Percentiles rank a stretch among this genome's conserved stretches.
These are phyloP conservation scores for Acanthornis magna DNA, from an alignment of 2,797 vertebrate species.

Conservation along the genomic window DNA sequence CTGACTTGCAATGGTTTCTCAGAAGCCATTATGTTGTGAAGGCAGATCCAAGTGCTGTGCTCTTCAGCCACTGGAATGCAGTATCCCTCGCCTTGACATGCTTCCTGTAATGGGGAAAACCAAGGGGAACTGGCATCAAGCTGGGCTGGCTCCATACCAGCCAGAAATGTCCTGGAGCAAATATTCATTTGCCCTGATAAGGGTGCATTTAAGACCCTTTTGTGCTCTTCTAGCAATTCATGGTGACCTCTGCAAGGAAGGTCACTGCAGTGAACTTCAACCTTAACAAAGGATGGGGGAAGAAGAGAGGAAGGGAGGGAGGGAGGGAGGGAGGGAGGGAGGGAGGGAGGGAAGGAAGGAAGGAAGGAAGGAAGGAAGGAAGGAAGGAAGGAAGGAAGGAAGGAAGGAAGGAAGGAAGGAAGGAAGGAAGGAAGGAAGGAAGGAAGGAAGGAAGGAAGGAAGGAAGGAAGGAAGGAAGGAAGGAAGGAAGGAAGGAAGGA, in stretches of 20 bases:
- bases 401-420: too few relatives aligned
- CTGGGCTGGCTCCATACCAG: neutral
- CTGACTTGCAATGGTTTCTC: neutral
- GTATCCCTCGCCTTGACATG: neutral
- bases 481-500: too few relatives aligned
- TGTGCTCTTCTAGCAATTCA: neutral
- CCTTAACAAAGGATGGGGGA: neutral
- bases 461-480: too few relatives aligned
- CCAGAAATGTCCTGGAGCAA: neutral
- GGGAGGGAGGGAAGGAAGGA: neutral
- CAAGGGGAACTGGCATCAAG: neutral
- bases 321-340: too few relatives aligned
- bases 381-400: too few relatives aligned
- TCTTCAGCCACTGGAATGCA: neutral
- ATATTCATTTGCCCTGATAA: neutral
- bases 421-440: too few relatives aligned
- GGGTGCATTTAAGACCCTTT: neutral
- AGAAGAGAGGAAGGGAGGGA: too few relatives aligned
- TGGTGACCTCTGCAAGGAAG: neutral
- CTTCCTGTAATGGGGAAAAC: neutral
- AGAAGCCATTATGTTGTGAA: neutral
- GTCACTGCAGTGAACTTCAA: neutral
- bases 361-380: neutral
- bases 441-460: too few relatives aligned
- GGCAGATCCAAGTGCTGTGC: neutral